Conservation (phyloP, 1,140 invertebrate genomes). For the Caerostris darwini region DNA sequence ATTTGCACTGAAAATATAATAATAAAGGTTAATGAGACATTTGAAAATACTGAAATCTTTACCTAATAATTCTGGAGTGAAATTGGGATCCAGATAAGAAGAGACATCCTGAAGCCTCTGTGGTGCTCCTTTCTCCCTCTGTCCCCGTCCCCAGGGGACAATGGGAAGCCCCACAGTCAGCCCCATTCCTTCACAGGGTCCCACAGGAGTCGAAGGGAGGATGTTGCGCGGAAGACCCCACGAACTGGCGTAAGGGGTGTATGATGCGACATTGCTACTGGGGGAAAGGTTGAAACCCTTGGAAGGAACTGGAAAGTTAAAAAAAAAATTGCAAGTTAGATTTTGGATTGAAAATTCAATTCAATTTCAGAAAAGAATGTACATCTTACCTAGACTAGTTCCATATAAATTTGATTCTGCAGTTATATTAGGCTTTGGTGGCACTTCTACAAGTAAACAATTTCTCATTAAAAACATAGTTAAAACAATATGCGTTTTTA, state of each 20-base stretch:
- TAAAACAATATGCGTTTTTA: no score
- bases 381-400: constrained; percentile 40
- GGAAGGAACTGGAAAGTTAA: constrained; percentile 44
- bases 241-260: constrained; percentile 68
- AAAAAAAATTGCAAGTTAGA: not conserved
- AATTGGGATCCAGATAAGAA: constrained; percentile 72
- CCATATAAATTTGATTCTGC: constrained; percentile 64
- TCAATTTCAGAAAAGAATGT: not conserved
- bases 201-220: constrained; percentile 72
- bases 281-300: constrained; percentile 73
- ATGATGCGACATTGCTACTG: constrained; percentile 64
- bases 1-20: no score
- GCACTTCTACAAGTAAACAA: constrained; percentile 68
- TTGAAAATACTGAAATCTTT: not conserved
- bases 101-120: constrained; percentile 73
- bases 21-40: no score
- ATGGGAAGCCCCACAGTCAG: constrained; percentile 59
- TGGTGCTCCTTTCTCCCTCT: constrained; percentile 56
- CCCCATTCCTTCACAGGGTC: constrained; percentile 65
- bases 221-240: constrained; percentile 72
- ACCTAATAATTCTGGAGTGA: constrained; percentile 75
- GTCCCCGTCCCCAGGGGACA: constrained; percentile 67
- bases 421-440: constrained; percentile 75
- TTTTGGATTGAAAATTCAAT: not conserved
- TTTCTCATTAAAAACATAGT: no score